These are phyloP conservation scores for Hedychridium roseum DNA, from an alignment of 2,888 invertebrate species.

Conservation along the genomic window DNA sequence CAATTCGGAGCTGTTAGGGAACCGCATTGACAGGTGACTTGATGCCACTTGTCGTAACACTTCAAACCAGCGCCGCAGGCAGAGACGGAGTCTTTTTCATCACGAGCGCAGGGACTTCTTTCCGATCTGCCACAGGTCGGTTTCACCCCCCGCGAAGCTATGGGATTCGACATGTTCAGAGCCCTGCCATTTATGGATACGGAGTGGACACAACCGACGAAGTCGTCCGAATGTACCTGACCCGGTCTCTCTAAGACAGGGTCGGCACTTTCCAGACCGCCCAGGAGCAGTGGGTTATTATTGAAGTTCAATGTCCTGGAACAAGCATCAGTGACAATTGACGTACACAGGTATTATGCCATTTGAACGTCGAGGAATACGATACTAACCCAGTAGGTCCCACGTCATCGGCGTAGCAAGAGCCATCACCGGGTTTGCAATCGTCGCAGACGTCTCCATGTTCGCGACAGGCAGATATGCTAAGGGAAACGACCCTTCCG, in stretches of 20 bases:
- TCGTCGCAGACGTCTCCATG: constrained; percentile 88
- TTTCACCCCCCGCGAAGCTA: constrained; percentile 76
- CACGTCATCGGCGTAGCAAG: constrained; percentile 85
- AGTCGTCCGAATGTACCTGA: constrained; percentile 90
- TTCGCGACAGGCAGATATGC: constrained; percentile 82
- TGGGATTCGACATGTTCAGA: constrained; percentile 81
- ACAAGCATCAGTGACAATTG: too few relatives aligned
- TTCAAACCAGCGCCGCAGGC: constrained; percentile 72
- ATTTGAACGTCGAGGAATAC: too few relatives aligned
- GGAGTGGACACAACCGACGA: constrained; percentile 93
- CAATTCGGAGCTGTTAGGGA: constrained; percentile 82
- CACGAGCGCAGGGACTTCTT: constrained; percentile 69
- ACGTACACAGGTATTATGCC: too few relatives aligned
- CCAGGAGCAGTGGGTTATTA: constrained; percentile 84
- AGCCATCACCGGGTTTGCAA: constrained; percentile 82
- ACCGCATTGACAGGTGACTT: constrained; percentile 77
- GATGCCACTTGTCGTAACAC: constrained; percentile 88
- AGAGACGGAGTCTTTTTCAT: constrained; percentile 58
- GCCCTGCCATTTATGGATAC: constrained; percentile 87
- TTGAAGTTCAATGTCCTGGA: constrained; percentile 90
- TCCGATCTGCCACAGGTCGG: constrained; percentile 79
- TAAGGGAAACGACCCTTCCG: constrained; percentile 85
- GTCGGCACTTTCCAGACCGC: constrained; percentile 85
- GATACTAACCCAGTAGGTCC: constrained; percentile 85
- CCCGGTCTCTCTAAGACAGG: constrained; percentile 88